Evolutionary conservation across 2,797 vertebrate species (phyloP), one percentile per base, ranked within the genome.

Genomic region (Parotocinclus haroldoi): DNA sequence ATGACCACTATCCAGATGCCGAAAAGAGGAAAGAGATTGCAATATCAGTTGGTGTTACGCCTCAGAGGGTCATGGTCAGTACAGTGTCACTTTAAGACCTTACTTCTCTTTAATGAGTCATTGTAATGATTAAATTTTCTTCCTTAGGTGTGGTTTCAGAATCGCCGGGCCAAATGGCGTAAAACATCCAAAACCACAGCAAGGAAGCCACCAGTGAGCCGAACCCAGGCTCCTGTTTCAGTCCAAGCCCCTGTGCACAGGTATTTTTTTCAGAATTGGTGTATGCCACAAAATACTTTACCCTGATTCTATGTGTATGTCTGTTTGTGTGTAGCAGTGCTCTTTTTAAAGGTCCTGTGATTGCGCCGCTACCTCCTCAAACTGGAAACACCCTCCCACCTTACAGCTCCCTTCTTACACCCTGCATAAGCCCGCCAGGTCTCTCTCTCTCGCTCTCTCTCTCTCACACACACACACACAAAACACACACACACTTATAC

Each of bases 141-240:
- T 27, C 68, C 36, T 77, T 72, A 99, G 96, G 94, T 99, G 27
- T 99, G 96, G 96, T 99, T 99, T 85, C 96, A 99, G 87, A 98
- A 99, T 79, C 94, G 96, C 49, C 82, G 96, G 63, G 96, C 96
- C 0, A 99, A 96, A 80, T 98, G 94, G 95, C 85, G 93, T 9
- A 98, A 97, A 83, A 85, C 72, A 0, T 63, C 74, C 5, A 93
- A 93, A 71, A 48, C 42, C 3, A 48, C 70, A 17, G 45, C 45
- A 18, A 79, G 60, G 58, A 73, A 69, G 45, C 48, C 52, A 55
- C 52, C 76, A 0, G 36, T 44, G 14, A 62, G 52, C 13, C 68
- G 18, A 0, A 18, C 42, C 17, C 59, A 54, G 13, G 44, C 57
- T 13, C 56, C 42, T 52, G 61, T 37, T 36, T 19, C 37, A 4